Percentiles rank a stretch among this genome's conserved stretches.
phyloP scores from a whole-genome alignment of 2,888 invertebrate species.

The Choristoneura rosaceana region DNA sequence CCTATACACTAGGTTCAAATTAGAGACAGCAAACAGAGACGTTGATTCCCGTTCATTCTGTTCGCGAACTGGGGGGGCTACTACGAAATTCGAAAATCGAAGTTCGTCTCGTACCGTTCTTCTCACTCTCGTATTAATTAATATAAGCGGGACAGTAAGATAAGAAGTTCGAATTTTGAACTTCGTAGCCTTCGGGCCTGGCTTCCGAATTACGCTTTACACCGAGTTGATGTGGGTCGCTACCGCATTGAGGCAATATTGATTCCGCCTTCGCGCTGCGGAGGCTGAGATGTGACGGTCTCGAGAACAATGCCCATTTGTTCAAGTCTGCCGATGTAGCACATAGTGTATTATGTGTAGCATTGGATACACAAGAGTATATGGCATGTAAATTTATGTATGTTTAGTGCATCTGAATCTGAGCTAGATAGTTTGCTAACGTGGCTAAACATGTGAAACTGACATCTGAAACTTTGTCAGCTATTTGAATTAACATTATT shows the following conservation, averaged over 20 bases:
- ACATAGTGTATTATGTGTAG: background rate
- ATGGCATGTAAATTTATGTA: background rate
- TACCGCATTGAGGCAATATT: slow-evolving; percentile 58
- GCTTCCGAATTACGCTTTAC: background rate
- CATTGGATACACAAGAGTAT: background rate
- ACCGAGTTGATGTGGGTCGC: slow-evolving; percentile 39
- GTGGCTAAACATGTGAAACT: no score
- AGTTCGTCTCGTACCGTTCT: no score
- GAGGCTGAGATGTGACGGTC: slow-evolving; percentile 35
- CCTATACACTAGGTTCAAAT: no score
- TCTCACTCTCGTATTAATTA: no score
- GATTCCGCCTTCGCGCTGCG: slow-evolving; percentile 57
- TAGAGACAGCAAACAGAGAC: background rate
- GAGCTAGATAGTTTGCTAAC: no score
- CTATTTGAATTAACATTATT: no score
- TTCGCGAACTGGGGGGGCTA: background rate
- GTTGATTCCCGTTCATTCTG: background rate
- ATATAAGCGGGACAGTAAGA: no score
- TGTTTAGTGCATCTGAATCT: no score
- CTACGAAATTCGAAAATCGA: no score
- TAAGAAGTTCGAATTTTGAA: no score
- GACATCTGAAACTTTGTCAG: no score
- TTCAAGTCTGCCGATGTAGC: slow-evolving; percentile 5
- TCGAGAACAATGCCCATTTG: slow-evolving; percentile 19
- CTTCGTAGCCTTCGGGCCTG: no score